These are phyloP conservation scores for Enteromius trimaculatus DNA, from an alignment of 2,797 vertebrate genomes.

Conservation along the genomic window DNA sequence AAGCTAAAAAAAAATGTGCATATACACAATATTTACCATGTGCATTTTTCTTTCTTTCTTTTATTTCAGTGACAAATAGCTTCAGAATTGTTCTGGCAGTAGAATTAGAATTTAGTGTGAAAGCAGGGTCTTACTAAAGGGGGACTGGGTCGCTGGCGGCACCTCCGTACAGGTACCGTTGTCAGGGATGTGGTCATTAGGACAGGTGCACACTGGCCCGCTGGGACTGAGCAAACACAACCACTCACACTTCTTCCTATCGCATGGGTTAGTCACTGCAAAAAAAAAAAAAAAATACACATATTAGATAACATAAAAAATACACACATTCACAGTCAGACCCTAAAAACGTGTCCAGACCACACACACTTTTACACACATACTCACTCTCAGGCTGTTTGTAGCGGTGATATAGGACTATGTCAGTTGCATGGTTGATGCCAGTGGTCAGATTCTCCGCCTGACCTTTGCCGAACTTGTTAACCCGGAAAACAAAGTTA, in stretches of 20 bases:
- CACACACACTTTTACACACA: constrained; percentile 65
- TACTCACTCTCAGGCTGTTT: constrained; percentile 92
- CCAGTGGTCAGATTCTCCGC: constrained; percentile 91
- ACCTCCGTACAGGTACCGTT: constrained; percentile 90
- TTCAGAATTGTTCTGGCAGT: not conserved
- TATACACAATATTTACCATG: not conserved
- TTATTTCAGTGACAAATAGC: not conserved
- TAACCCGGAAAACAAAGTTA: constrained; percentile 94
- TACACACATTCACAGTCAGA: constrained; percentile 64
- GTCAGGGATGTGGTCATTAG: constrained; percentile 89
- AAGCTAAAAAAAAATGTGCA: not conserved
- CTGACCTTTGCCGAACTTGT: constrained; percentile 91
- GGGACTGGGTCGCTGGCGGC: constrained; percentile 80
- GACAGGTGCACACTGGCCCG: constrained; percentile 93
- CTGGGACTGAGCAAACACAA: constrained; percentile 95
- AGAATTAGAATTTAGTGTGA: not conserved
- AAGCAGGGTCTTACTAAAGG: constrained; percentile 78
- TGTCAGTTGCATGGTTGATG: constrained; percentile 93
- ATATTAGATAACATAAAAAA: not conserved
- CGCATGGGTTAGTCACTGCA: constrained; percentile 92
- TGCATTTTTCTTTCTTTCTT: not conserved
- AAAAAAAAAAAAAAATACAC: not conserved
- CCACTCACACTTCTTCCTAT: constrained; percentile 97
- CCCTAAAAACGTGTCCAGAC: not conserved
- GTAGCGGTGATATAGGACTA: constrained; percentile 92